Conservation (phyloP, 2,888 invertebrate genomes). For the Gonocerus acuteangulatus region DNA sequence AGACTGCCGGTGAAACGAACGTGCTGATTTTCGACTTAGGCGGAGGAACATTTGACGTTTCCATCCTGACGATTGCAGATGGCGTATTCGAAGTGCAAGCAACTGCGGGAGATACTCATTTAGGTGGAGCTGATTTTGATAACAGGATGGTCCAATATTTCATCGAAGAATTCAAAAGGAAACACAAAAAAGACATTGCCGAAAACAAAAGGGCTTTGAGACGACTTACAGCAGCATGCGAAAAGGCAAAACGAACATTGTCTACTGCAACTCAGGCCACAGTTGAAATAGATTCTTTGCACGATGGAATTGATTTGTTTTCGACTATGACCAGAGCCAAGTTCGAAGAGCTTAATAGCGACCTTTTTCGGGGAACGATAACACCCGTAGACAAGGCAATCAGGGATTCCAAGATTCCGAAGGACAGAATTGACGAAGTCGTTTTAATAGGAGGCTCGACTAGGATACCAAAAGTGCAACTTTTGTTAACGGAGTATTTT, state of each 20-base stretch:
- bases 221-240: slow-evolving; percentile 55
- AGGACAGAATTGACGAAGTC: slow-evolving; percentile 50
- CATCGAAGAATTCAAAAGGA: slow-evolving; percentile 50
- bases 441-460: slow-evolving; percentile 61
- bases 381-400: slow-evolving; percentile 59
- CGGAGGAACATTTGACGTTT: slow-evolving; percentile 53
- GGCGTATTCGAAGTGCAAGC: slow-evolving; percentile 57
- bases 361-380: slow-evolving; percentile 55
- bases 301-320: slow-evolving; percentile 54
- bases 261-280: slow-evolving; percentile 51
- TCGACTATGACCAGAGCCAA: slow-evolving; percentile 53
- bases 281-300: slow-evolving; percentile 55
- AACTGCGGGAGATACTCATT: slow-evolving; percentile 50
- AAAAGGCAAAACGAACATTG: slow-evolving; percentile 55
- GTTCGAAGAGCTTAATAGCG: slow-evolving; percentile 57
- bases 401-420: slow-evolving; percentile 55
- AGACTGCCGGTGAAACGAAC: slow-evolving; percentile 44
- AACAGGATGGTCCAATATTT: slow-evolving; percentile 50
- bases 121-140: slow-evolving; percentile 49
- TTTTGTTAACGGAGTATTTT: slow-evolving; percentile 51
- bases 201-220: slow-evolving; percentile 50
- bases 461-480: slow-evolving; percentile 60
- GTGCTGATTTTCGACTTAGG: slow-evolving; percentile 47
- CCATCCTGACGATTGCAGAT: slow-evolving; percentile 52
- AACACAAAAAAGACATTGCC: slow-evolving; percentile 48